Evolutionary conservation across 2,113 vertebrate species (phyloP).

Genomic region (Halcyon malimbica): DNA sequence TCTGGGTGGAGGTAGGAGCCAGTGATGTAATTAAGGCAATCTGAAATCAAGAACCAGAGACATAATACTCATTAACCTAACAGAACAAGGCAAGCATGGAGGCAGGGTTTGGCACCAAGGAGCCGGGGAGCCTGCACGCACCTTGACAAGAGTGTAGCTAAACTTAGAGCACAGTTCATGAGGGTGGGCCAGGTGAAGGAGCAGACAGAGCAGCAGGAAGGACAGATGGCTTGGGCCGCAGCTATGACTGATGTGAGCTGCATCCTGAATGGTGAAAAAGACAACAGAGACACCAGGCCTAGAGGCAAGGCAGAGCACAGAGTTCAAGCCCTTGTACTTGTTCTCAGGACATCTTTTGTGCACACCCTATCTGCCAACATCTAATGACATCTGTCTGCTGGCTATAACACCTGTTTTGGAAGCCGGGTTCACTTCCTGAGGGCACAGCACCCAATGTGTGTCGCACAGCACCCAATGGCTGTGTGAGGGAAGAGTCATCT

Average conservation of each 20-base stretch:
- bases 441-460: background rate
- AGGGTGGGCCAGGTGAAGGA: background rate
- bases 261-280: background rate
- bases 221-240: background rate
- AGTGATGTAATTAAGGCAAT: conserved; percentile 31
- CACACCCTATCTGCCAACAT: background rate
- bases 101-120: background rate
- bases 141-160: background rate
- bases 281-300: background rate
- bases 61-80: conserved; percentile 6
- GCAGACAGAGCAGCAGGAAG: background rate
- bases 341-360: conserved; percentile 6
- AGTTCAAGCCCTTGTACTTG: background rate
- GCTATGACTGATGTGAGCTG: background rate
- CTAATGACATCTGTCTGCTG: conserved; percentile 7
- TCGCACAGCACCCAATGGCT: background rate
- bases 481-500: background rate
- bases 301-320: background rate
- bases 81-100: background rate
- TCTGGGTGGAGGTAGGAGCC: conserved; percentile 50
- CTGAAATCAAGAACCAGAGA: conserved; percentile 26
- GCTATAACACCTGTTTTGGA: background rate
- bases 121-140: background rate
- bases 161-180: background rate
- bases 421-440: background rate